These are phyloP conservation scores for Brachionus manjavacas DNA, from an alignment of 1,140 invertebrate genomes.

Conservation along the genomic window DNA sequence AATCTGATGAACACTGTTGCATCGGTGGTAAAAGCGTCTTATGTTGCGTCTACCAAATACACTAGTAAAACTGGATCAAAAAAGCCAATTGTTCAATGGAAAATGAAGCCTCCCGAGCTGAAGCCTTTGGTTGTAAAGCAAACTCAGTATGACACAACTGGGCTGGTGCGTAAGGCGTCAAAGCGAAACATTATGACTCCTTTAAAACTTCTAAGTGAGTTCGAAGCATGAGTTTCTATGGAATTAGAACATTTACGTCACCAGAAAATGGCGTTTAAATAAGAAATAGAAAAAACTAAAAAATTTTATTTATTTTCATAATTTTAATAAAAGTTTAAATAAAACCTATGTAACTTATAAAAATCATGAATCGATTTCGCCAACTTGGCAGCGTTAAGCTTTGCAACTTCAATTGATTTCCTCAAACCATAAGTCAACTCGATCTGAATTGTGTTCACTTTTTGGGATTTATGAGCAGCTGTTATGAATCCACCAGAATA, in stretches of 20 bases:
- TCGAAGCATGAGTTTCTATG: not conserved
- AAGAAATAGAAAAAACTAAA: not conserved
- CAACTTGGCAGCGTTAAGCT: not conserved
- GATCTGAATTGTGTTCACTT: constrained; percentile 21
- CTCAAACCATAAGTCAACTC: not conserved
- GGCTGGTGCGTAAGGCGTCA: not conserved
- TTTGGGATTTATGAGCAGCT: not conserved
- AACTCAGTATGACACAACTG: not conserved
- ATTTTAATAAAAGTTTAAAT: constrained; percentile 3
- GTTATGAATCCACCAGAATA: constrained; percentile 35
- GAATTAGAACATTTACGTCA: not conserved
- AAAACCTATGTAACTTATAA: constrained; percentile 25
- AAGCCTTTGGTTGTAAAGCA: constrained; percentile 79
- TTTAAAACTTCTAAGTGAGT: not conserved
- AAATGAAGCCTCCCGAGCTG: constrained; percentile 98
- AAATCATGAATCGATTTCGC: constrained; percentile 31
- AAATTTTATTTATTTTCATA: not conserved
- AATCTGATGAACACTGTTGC: constrained; percentile 99
- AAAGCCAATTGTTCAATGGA: constrained; percentile 91
- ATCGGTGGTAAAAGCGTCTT: constrained; percentile 93
- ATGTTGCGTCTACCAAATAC: constrained; percentile 91
- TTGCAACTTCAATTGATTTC: not conserved
- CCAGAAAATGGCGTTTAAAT: not conserved
- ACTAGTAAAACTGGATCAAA: constrained; percentile 44
- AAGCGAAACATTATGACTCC: not conserved